Evolutionary conservation across 2,797 vertebrate genomes (phyloP).

Genomic region (Sphenopsis melanotis): DNA sequence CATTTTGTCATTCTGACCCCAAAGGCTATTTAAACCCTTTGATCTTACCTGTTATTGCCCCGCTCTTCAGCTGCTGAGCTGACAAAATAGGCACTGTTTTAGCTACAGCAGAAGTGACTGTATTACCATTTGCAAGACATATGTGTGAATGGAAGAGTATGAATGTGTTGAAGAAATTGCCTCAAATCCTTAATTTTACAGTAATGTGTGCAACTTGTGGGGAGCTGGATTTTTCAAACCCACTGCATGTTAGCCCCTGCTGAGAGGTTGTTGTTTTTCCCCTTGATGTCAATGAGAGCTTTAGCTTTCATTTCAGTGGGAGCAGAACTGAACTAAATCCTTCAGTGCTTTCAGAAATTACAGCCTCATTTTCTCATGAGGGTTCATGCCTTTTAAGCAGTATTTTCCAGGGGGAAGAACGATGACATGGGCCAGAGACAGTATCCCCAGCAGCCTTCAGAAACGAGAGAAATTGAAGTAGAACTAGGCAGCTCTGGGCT

Average conservation of each 20-base stretch:
- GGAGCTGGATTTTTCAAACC: not conserved
- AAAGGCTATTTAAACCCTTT: slow-evolving; percentile 72
- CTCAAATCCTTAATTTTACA: not conserved
- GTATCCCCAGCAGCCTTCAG: not conserved
- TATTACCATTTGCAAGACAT: not conserved
- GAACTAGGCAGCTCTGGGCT: not conserved
- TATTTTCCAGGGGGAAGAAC: not conserved
- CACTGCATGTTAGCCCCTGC: not conserved
- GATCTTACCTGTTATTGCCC: slow-evolving; percentile 75
- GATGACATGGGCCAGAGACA: not conserved
- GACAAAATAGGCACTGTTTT: slow-evolving; percentile 75
- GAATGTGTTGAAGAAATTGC: not conserved
- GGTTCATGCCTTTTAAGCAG: not conserved
- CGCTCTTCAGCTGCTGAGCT: slow-evolving; percentile 57
- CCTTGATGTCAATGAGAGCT: not conserved
- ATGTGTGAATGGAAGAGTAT: not conserved
- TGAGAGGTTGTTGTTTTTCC: not conserved
- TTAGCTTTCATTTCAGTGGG: not conserved
- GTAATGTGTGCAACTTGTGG: not conserved
- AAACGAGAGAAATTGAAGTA: not conserved
- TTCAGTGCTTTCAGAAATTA: not conserved
- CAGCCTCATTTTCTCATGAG: not conserved
- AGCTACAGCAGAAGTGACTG: not conserved
- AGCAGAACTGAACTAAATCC: not conserved
- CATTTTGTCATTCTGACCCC: slow-evolving; percentile 74